Conservation (phyloP, 2,888 invertebrate species). For the Zaprionus lineosus region DNA sequence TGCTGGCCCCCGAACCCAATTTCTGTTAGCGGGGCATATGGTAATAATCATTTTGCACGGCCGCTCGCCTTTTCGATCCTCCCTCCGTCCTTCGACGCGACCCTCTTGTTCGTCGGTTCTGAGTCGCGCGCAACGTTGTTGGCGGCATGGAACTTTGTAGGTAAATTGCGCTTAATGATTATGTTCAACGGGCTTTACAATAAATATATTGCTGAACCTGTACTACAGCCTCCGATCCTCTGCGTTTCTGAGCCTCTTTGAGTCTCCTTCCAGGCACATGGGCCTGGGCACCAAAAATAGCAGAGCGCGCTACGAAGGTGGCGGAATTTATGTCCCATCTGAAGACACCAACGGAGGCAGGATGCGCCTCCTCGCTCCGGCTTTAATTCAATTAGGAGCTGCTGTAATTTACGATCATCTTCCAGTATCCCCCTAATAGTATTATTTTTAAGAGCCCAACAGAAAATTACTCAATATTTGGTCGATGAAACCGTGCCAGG, state of each 20-base stretch:
- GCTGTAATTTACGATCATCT: slow-evolving; percentile 61
- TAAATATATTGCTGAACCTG: slow-evolving; percentile 51
- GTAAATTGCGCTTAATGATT: slow-evolving; percentile 79
- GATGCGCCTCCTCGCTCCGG: slow-evolving; percentile 51
- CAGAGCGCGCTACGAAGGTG: slow-evolving; percentile 53
- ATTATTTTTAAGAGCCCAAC: slow-evolving; percentile 53
- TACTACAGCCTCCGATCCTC: neutral
- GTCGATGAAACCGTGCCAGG: slow-evolving; percentile 22
- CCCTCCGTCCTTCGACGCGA: neutral
- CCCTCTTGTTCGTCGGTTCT: neutral
- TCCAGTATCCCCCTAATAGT: slow-evolving; percentile 51
- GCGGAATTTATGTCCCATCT: slow-evolving; percentile 60
- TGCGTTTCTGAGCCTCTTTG: neutral
- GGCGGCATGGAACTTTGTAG: slow-evolving; percentile 75
- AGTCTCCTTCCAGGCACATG: too few species aligned
- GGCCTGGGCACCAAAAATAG: slow-evolving; percentile 58
- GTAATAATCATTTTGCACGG: slow-evolving; percentile 74
- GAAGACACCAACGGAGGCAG: slow-evolving; percentile 32
- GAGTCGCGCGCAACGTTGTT: slow-evolving; percentile 35
- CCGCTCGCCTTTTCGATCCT: too few species aligned
- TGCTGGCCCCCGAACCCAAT: slow-evolving; percentile 35
- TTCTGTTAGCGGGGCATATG: slow-evolving; percentile 55
- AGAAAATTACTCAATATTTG: slow-evolving; percentile 73
- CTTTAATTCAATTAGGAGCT: slow-evolving; percentile 71
- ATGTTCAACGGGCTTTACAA: slow-evolving; percentile 72